Evolutionary conservation across 2,797 vertebrate genomes (phyloP).

Genomic region (Xiphorhynchus erythropygius): DNA sequence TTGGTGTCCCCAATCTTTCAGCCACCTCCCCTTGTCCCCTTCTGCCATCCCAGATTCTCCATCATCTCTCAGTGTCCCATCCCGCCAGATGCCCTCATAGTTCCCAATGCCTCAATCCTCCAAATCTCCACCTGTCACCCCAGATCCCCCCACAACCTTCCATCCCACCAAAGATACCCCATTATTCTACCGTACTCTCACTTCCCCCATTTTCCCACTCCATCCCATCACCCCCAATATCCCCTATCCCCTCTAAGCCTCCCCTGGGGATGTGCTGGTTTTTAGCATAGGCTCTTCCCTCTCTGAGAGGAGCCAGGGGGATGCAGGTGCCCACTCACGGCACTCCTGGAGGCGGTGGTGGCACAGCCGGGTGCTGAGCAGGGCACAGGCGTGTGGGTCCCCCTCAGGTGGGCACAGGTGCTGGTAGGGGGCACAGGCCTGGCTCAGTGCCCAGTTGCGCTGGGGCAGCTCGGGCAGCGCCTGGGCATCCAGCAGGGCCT

Average conservation of each 20-base stretch:
- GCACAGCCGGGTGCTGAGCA: constrained; percentile 84
- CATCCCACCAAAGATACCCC: neutral
- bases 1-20: neutral
- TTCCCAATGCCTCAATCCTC: neutral
- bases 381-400: constrained; percentile 73
- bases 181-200: neutral
- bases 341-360: constrained; percentile 77
- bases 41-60: neutral
- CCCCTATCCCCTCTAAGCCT: neutral
- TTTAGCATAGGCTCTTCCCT: neutral
- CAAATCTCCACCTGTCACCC: neutral
- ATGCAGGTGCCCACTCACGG: constrained; percentile 23
- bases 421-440: constrained; percentile 84
- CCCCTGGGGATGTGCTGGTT: neutral
- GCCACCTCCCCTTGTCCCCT: neutral
- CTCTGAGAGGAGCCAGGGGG: neutral
- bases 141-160: neutral
- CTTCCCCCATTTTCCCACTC: neutral
- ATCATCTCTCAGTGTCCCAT: fast-evolving
- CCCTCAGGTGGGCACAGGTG: constrained; percentile 74
- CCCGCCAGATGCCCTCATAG: fast-evolving
- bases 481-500: constrained; percentile 79
- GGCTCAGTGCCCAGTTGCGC: constrained; percentile 86
- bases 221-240: neutral
- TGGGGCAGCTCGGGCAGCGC: constrained; percentile 75